These are phyloP conservation scores for Polylopha cassiicola DNA, from an alignment of 2,888 invertebrate genomes.

Conservation along the genomic window DNA sequence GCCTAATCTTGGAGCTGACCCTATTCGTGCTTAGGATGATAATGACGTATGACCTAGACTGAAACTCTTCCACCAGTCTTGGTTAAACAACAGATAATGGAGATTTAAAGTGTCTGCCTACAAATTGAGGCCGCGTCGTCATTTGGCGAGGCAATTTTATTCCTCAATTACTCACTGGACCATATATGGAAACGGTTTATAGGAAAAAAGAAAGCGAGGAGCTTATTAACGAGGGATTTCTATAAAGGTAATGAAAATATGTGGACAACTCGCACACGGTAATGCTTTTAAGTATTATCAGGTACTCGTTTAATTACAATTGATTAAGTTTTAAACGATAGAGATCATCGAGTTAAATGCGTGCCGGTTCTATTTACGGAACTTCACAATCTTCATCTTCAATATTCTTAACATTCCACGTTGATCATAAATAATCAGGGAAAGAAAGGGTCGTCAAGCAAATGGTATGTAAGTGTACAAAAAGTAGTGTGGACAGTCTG, in stretches of 20 bases:
- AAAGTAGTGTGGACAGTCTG: conserved; percentile 18
- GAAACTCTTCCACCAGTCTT: conserved; percentile 44
- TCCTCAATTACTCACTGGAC: conserved; percentile 12
- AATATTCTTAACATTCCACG: no score
- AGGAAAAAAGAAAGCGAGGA: conserved; percentile 16
- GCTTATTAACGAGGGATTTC: conserved; percentile 3
- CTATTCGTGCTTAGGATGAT: conserved; percentile 58
- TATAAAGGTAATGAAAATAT: conserved; percentile 7
- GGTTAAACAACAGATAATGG: conserved; percentile 59
- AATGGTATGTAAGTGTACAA: conserved; percentile 20
- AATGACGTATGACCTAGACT: conserved; percentile 67
- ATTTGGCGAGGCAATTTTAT: conserved; percentile 21
- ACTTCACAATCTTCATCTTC: no score
- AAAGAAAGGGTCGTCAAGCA: conserved; percentile 11
- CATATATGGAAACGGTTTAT: conserved; percentile 15
- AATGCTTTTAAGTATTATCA: no score
- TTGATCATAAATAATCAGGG: conserved; percentile 14
- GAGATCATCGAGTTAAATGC: not conserved
- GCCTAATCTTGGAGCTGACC: conserved; percentile 64
- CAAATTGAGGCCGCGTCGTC: conserved; percentile 24
- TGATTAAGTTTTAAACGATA: no score
- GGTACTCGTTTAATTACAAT: no score
- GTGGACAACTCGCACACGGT: no score
- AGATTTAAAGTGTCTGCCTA: conserved; percentile 42
- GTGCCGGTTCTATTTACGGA: not conserved